Conservation (phyloP, 2,113 vertebrate species). For the Saccopteryx bilineata region DNA sequence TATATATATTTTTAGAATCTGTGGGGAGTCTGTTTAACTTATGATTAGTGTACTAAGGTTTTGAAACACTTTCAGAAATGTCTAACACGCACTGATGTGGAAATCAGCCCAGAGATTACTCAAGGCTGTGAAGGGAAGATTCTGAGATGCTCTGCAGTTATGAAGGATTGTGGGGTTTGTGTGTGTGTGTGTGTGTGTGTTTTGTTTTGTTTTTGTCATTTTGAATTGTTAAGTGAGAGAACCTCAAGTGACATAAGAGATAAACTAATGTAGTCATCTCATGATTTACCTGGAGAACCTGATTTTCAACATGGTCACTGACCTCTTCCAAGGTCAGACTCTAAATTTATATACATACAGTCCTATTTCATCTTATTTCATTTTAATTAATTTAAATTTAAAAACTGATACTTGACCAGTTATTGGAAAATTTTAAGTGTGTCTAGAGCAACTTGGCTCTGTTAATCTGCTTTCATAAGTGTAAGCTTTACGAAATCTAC, state of each 20-base stretch:
- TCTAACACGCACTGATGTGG: neutral
- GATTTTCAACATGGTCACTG: neutral
- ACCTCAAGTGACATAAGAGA: neutral
- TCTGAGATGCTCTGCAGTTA: neutral
- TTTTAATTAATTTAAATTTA: slow-evolving; percentile 54
- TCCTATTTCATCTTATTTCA: neutral
- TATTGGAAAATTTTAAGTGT: slow-evolving; percentile 31
- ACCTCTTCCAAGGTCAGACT: neutral
- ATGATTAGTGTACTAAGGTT: neutral
- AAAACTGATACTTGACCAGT: slow-evolving; percentile 43
- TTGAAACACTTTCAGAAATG: neutral
- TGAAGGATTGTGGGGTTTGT: neutral
- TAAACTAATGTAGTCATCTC: neutral
- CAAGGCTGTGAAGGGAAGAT: neutral
- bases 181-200: neutral
- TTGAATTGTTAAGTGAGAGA: slow-evolving; percentile 31
- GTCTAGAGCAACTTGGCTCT: slow-evolving; percentile 30
- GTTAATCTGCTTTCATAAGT: slow-evolving; percentile 48
- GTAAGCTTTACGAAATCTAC: slow-evolving; percentile 1
- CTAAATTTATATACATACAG: neutral
- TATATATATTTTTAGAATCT: neutral
- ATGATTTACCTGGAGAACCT: neutral
- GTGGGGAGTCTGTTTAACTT: neutral
- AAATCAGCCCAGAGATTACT: slow-evolving; percentile 8
- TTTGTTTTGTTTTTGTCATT: neutral